phyloP scores from a whole-genome alignment of 2,113 vertebrate genomes.

The Serilophus lunatus region DNA sequence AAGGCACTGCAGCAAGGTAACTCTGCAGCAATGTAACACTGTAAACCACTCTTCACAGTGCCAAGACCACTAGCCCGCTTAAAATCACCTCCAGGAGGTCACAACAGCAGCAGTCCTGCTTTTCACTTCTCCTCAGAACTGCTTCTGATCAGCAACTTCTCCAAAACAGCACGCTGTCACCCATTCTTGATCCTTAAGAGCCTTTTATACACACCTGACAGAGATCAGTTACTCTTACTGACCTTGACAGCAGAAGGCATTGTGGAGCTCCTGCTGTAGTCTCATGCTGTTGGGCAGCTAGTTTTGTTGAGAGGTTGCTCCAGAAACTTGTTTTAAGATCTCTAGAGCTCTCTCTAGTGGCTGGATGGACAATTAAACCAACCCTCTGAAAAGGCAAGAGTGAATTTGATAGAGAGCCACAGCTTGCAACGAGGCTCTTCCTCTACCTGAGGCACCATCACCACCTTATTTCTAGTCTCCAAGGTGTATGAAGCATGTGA shows the following conservation, averaged over 20 bases:
- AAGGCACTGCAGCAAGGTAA: not conserved
- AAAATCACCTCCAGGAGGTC: not conserved
- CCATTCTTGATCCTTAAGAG: not conserved
- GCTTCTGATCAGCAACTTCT: not conserved
- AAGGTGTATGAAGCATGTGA: not conserved
- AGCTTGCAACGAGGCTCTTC: not conserved
- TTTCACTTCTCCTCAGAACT: not conserved
- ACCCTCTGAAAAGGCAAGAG: not conserved
- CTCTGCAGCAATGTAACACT: not conserved
- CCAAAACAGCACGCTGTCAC: not conserved
- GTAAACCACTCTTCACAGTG: not conserved
- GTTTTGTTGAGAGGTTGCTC: not conserved
- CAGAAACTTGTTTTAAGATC: not conserved
- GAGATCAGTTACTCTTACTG: not conserved
- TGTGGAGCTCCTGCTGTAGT: not conserved
- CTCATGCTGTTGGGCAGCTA: not conserved
- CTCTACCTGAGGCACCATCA: not conserved
- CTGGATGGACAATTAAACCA: constrained; percentile 1
- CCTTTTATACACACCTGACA: not conserved
- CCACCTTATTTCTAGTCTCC: not conserved
- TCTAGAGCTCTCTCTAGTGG: constrained; percentile 59
- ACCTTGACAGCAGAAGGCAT: not conserved
- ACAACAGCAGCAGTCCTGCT: not conserved
- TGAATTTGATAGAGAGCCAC: not conserved
- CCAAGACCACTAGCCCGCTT: not conserved